Evolutionary conservation across 2,797 vertebrate genomes (phyloP).

Genomic region (Accipiter minullus): DNA sequence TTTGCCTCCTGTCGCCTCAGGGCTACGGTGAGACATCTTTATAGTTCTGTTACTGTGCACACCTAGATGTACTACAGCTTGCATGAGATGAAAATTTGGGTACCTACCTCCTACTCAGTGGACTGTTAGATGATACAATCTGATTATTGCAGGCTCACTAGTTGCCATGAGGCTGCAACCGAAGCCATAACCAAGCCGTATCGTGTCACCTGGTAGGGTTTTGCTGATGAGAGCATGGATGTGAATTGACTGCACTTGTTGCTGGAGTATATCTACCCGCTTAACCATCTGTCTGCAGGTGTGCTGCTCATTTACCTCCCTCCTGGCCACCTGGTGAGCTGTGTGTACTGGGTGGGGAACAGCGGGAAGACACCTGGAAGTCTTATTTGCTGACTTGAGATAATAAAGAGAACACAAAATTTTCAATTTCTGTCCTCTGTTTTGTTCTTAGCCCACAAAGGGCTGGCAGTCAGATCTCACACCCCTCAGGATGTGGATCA

Average conservation of each 20-base stretch:
- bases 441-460: not conserved
- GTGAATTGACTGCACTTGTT: not conserved
- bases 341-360: accelerated
- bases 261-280: not conserved
- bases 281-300: not conserved
- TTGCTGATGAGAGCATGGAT: not conserved
- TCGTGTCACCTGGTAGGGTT: not conserved
- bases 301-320: not conserved
- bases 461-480: not conserved
- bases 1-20: not conserved
- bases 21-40: not conserved
- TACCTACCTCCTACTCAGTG: not conserved
- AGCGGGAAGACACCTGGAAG: not conserved
- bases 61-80: not conserved
- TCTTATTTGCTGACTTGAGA: not conserved
- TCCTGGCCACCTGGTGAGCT: not conserved
- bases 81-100: not conserved
- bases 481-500: not conserved
- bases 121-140: not conserved
- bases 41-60: not conserved
- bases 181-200: not conserved
- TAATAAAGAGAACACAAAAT: not conserved
- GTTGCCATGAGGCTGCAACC: not conserved
- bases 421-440: not conserved
- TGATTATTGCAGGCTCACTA: not conserved